Evolutionary conservation across 2,113 vertebrate genomes (phyloP).

Genomic region (Lasiurus borealis): DNA sequence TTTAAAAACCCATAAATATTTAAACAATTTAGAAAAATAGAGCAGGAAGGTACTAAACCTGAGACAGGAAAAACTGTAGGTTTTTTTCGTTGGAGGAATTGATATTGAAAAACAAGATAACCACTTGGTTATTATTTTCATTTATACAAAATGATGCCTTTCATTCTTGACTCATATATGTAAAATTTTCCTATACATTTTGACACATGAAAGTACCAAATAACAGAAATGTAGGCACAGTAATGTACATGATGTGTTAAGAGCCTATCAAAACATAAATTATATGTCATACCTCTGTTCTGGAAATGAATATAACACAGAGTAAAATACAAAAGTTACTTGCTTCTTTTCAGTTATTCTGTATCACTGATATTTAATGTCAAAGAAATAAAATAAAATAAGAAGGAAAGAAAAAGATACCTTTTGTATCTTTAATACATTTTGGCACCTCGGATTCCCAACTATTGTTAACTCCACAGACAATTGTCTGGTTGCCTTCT

Average conservation of each 20-base stretch:
- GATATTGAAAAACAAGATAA: neutral
- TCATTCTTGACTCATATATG: neutral
- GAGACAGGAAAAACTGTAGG: neutral
- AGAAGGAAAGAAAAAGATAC: neutral
- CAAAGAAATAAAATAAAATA: neutral
- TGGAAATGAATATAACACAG: neutral
- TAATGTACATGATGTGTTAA: neutral
- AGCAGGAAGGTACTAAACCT: neutral
- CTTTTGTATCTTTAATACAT: constrained; percentile 35
- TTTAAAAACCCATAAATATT: neutral
- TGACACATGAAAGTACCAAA: neutral
- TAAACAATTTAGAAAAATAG: constrained; percentile 26
- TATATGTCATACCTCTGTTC: neutral
- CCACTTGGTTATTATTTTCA: neutral
- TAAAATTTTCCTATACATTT: neutral
- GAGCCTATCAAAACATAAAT: neutral
- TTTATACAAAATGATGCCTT: neutral
- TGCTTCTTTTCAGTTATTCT: neutral
- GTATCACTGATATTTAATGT: neutral
- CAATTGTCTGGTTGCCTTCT: rapidly evolving
- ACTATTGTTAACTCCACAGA: constrained; percentile 10
- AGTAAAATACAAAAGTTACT: neutral
- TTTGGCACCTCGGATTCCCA: constrained; percentile 76
- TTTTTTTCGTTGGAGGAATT: neutral
- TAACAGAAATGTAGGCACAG: neutral